These are phyloP conservation scores for Steinernema khuongi DNA, from an alignment of 1,140 invertebrate genomes.

Conservation along the genomic window DNA sequence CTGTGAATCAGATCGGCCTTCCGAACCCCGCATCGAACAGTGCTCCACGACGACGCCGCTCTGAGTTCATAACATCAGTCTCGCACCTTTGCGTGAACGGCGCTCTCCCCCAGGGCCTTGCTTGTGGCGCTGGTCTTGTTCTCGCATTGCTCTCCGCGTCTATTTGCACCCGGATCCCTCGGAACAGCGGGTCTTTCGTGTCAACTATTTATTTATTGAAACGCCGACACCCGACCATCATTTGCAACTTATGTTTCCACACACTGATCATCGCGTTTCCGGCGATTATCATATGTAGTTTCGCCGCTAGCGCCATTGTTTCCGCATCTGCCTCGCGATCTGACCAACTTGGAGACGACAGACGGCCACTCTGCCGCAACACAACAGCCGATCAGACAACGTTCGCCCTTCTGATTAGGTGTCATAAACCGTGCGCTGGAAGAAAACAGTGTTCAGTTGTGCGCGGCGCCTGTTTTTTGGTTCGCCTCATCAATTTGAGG, in stretches of 20 bases:
- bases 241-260: not conserved
- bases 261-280: not conserved
- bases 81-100: slow-evolving; percentile 12
- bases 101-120: not conserved
- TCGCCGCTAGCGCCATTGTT: not conserved
- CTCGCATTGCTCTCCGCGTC: not conserved
- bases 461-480: not conserved
- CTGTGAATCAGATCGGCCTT: slow-evolving; percentile 14
- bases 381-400: slow-evolving; percentile 5
- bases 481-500: slow-evolving; percentile 12
- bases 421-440: not conserved
- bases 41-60: not conserved
- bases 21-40: not conserved
- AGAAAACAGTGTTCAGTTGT: not conserved
- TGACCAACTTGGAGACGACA: not conserved
- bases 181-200: not conserved
- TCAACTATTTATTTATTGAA: slow-evolving; percentile 13
- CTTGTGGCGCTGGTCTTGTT: not conserved
- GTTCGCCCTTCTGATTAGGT: slow-evolving; percentile 5
- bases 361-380: not conserved
- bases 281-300: not conserved
- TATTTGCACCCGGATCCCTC: not conserved
- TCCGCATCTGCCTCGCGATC: not conserved
- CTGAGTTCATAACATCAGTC: not conserved
- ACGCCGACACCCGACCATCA: not conserved